phyloP scores from a whole-genome alignment of 2,113 vertebrate species.

The Rafetus swinhoei region DNA sequence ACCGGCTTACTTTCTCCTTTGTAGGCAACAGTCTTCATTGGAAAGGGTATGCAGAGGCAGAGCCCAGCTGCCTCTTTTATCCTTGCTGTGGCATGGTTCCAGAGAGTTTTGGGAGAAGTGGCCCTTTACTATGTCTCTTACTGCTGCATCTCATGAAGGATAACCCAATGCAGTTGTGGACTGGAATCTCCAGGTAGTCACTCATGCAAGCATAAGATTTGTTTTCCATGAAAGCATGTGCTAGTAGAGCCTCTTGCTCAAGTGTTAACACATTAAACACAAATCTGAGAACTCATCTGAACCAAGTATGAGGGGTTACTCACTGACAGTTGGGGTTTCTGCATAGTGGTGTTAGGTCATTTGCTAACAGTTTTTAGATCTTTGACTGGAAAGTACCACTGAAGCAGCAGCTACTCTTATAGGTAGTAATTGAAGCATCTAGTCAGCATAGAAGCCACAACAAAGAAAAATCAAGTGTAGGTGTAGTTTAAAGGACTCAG shows the following conservation, averaged over 20 bases:
- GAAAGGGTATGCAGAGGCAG: constrained; percentile 4
- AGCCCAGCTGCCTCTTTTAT: background rate
- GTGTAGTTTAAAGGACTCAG: background rate
- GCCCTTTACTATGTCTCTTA: too few species aligned
- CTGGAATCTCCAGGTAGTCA: too few species aligned
- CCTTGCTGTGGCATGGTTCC: background rate
- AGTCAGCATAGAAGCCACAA: background rate
- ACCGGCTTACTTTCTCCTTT: too few species aligned
- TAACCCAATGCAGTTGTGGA: background rate
- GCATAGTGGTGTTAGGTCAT: background rate
- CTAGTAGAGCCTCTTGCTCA: fast-evolving
- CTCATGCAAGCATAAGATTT: too few species aligned
- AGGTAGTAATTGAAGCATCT: background rate
- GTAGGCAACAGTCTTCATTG: background rate
- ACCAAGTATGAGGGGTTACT: background rate
- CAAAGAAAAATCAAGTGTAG: background rate
- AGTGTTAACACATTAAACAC: fast-evolving
- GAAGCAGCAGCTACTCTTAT: background rate
- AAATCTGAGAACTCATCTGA: background rate
- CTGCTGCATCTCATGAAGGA: background rate
- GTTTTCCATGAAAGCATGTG: background rate
- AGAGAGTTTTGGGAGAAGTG: too few species aligned
- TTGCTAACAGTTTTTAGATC: background rate
- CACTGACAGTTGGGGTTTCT: fast-evolving
- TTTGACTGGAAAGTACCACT: background rate